phyloP scores from a whole-genome alignment of 2,113 vertebrate species.

The Cairina moschata region DNA sequence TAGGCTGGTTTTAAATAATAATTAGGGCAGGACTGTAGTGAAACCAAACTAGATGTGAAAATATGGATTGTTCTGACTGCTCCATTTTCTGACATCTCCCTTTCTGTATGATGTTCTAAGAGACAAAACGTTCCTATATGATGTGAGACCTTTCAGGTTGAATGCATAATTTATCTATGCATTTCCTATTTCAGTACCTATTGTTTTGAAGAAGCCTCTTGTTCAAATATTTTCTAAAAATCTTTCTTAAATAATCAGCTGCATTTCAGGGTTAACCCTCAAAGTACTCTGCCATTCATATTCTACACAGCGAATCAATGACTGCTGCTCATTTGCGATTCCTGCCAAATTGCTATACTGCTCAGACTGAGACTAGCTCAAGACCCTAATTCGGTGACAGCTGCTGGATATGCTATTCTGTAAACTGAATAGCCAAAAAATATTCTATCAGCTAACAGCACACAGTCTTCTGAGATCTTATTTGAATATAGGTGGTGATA shows the following conservation, averaged over 20 bases:
- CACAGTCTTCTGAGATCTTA: constrained; percentile 25
- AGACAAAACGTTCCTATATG: constrained; percentile 22
- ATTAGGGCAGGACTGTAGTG: constrained; percentile 6
- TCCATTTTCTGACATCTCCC: constrained; percentile 23
- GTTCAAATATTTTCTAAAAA: not conserved
- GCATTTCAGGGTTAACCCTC: constrained; percentile 18
- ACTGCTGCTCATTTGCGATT: constrained; percentile 45
- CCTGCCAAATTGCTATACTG: not conserved
- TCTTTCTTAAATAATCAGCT: constrained; percentile 7
- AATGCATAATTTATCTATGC: constrained; percentile 65
- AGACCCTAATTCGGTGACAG: constrained; percentile 43
- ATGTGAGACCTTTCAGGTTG: not conserved
- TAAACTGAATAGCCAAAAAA: constrained; percentile 1
- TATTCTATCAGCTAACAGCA: constrained; percentile 40
- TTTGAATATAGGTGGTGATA: constrained; percentile 34
- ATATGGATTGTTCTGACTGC: constrained; percentile 41
- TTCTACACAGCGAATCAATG: not conserved
- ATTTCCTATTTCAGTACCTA: constrained; percentile 23
- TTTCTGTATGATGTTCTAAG: constrained; percentile 7
- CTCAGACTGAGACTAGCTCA: constrained; percentile 14
- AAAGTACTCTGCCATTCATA: not conserved
- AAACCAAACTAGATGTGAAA: constrained; percentile 9
- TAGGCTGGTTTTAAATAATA: constrained; percentile 37
- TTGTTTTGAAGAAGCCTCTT: constrained; percentile 33
- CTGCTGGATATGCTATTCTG: constrained; percentile 10